Conservation (phyloP, 2,797 vertebrate genomes). For the Pagetopsis macropterus region DNA sequence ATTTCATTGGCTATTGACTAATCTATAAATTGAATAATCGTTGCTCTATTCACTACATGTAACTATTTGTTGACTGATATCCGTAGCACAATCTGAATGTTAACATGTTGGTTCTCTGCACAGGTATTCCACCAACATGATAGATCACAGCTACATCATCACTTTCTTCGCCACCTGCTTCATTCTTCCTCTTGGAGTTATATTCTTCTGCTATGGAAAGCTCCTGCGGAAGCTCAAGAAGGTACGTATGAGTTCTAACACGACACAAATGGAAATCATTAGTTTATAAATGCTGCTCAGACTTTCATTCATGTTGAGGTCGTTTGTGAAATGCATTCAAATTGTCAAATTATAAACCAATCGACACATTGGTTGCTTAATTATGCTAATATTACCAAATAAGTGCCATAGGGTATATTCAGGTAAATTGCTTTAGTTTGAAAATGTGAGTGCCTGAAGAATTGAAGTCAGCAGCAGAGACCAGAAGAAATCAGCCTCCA, state of each 20-base stretch:
- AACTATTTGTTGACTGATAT: too few relatives aligned
- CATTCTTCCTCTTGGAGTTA: constrained; percentile 87
- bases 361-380: background rate
- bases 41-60: background rate
- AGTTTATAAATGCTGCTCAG: background rate
- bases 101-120: constrained; percentile 12
- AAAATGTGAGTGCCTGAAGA: background rate
- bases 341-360: background rate
- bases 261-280: background rate
- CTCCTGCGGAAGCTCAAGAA: constrained; percentile 88
- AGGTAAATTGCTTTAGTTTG: background rate
- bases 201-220: constrained; percentile 91
- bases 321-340: background rate
- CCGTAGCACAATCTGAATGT: background rate
- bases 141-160: constrained; percentile 88
- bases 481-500: background rate
- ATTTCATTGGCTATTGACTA: too few relatives aligned
- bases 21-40: too few relatives aligned
- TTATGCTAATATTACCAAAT: background rate
- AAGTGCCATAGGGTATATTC: background rate
- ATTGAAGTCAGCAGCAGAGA: background rate
- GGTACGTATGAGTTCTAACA: constrained; percentile 71
- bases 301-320: background rate
- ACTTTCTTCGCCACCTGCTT: constrained; percentile 90
- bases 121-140: constrained; percentile 88